Evolutionary conservation across 2,888 invertebrate genomes (phyloP), one percentile per base, ranked within the genome.

Genomic region (Leucophenga montana): DNA sequence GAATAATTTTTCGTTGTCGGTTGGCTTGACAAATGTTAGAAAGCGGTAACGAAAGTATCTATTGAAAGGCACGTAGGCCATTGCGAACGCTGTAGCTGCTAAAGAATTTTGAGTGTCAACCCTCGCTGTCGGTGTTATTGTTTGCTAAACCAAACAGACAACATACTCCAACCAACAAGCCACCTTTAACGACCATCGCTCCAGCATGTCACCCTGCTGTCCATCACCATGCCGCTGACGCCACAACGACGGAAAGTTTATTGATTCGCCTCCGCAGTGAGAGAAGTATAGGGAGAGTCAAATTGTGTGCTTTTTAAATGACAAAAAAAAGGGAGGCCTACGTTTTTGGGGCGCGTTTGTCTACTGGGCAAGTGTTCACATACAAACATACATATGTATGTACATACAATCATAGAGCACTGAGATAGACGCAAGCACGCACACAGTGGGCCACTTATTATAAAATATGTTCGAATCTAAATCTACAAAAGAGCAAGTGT

Each of bases 1-100:
- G 72, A 69, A 75, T 66, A 75, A 75, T 70, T 72, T 78, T 76
- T 74, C 77, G n/a, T 4, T 27, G 27, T 27, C 27, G 27, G 27
- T 27, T 4, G 27, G 27, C 27, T 2, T 27, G 27, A 27, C 27
- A 27, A 27, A 27, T 27, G 77, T 65, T 70, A 20, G 31, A 20
- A 44, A 62, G 20, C 18, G 50, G 48, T 48, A 65, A 18, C 66
- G 50, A 54, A 20, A 1, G 20, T 22, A 56, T 8, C 27, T 20
- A 20, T 20, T 27, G 56, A 56, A 56, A 20, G 16, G 27, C 20
- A 56, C 27, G 56, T 56, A 27, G 27, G 39, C 9, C 9, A 8
- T 39, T 39, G 39, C 39, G 1, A 8, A 39, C 39, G 39, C 39
- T 1, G 39, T 8, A 5, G 70, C 59, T 59, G 16, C 8, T 14